Percentiles rank a stretch among this genome's conserved stretches.
Conservation (phyloP, 1,140 invertebrate genomes). For the Drosophila malerkotliana region DNA sequence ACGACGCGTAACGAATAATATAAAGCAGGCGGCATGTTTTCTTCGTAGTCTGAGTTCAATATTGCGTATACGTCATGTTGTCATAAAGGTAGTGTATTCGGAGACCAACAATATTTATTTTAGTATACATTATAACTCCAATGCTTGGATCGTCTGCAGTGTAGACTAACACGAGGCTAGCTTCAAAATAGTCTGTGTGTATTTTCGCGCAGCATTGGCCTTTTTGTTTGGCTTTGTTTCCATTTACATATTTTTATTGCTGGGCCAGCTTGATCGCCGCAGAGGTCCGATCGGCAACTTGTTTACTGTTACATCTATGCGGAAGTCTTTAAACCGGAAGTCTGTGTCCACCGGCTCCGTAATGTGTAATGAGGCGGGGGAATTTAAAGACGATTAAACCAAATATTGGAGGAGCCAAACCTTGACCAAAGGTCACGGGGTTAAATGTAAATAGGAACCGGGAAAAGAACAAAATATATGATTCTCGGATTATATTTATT, state of each 20-base stretch:
- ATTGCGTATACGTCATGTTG: neutral
- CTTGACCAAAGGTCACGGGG: slow-evolving; percentile 32
- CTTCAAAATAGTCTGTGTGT: slow-evolving; percentile 24
- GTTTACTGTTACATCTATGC: slow-evolving; percentile 75
- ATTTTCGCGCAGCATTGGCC: slow-evolving; percentile 76
- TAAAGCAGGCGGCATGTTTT: neutral
- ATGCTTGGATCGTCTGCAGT: slow-evolving; percentile 26
- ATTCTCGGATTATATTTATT: slow-evolving; percentile 36
- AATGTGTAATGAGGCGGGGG: slow-evolving; percentile 38
- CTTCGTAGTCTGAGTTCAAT: neutral
- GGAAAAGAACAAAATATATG: slow-evolving; percentile 14
- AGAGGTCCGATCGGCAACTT: slow-evolving; percentile 14
- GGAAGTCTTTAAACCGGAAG: slow-evolving; percentile 65
- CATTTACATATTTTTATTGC: slow-evolving; percentile 78
- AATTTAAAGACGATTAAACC: neutral
- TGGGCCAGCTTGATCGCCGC: neutral
- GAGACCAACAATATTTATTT: neutral
- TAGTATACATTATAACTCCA: slow-evolving; percentile 3
- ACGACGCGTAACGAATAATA: neutral
- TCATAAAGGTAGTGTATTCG: neutral
- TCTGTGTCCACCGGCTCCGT: slow-evolving; percentile 10
- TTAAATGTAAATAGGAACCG: slow-evolving; percentile 39
- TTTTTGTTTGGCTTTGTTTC: slow-evolving; percentile 68
- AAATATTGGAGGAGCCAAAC: slow-evolving; percentile 7
- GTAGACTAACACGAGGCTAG: slow-evolving; percentile 54